Conservation (phyloP, 2,797 vertebrate species). For the Pogonophryne albipinna region DNA sequence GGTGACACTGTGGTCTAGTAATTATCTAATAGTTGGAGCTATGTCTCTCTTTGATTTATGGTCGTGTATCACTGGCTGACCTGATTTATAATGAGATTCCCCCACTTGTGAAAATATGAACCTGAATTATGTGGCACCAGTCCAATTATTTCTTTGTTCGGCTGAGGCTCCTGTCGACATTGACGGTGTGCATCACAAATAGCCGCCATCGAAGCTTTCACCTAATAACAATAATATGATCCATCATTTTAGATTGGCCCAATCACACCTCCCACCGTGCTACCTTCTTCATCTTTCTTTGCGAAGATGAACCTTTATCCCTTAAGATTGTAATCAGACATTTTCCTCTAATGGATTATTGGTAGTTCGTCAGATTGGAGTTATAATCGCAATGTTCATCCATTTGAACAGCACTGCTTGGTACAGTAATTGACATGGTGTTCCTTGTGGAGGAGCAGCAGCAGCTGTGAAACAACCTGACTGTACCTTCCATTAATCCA, state of each 20-base stretch:
- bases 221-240: conserved; percentile 88
- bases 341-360: conserved; percentile 62
- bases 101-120: conserved; percentile 87
- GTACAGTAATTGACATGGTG: not conserved
- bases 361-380: conserved; percentile 55
- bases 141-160: conserved; percentile 88
- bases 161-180: conserved; percentile 73
- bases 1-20: conserved; percentile 90
- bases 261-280: conserved; percentile 69
- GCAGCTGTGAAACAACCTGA: conserved; percentile 42
- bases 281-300: conserved; percentile 67
- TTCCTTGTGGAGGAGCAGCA: not conserved
- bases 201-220: conserved; percentile 83
- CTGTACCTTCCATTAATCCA: conserved; percentile 76
- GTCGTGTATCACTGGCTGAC: conserved; percentile 93
- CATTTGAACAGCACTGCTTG: conserved; percentile 44
- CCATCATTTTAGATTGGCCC: conserved; percentile 84
- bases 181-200: conserved; percentile 83
- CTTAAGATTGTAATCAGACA: conserved; percentile 53
- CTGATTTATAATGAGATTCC: conserved; percentile 94
- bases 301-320: conserved; percentile 49
- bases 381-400: conserved; percentile 42
- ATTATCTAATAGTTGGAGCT: conserved; percentile 97
- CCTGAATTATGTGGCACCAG: conserved; percentile 86
- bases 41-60: conserved; percentile 95